phyloP scores from a whole-genome alignment of 2,797 vertebrate species.

The Cetoscarus ocellatus region DNA sequence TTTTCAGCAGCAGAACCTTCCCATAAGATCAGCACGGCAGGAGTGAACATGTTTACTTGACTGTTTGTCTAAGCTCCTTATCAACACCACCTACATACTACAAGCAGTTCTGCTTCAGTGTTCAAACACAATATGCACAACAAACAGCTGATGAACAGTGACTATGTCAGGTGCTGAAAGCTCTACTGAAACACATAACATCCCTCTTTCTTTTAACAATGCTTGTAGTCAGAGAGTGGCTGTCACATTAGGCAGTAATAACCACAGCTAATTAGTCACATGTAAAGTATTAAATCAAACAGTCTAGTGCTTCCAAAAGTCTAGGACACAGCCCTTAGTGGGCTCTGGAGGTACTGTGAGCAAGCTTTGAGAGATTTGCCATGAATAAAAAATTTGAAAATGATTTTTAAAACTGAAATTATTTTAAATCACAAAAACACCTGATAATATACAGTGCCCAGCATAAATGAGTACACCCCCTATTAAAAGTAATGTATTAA shows the following conservation, averaged over 20 bases:
- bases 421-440: no score
- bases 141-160: constrained; percentile 17
- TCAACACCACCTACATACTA: constrained; percentile 36
- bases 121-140: constrained; percentile 38
- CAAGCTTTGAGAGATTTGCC: no score
- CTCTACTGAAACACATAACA: neutral
- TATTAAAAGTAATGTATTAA: no score
- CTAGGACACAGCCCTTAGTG: no score
- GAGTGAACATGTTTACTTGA: constrained; percentile 38
- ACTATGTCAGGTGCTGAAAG: constrained; percentile 5
- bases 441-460: no score
- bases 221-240: neutral
- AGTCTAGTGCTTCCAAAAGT: no score
- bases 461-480: no score
- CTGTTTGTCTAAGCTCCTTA: constrained; percentile 44
- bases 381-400: no score
- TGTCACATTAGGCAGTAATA: neutral
- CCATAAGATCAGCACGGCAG: constrained; percentile 10
- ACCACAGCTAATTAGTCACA: no score
- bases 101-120: constrained; percentile 24
- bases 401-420: no score
- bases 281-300: no score
- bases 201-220: neutral
- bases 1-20: neutral
- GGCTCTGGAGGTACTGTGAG: no score